Percentiles rank a stretch among this genome's conserved stretches.
Conservation (phyloP, 2,797 vertebrate genomes). For the Rhodeus uyekii region DNA sequence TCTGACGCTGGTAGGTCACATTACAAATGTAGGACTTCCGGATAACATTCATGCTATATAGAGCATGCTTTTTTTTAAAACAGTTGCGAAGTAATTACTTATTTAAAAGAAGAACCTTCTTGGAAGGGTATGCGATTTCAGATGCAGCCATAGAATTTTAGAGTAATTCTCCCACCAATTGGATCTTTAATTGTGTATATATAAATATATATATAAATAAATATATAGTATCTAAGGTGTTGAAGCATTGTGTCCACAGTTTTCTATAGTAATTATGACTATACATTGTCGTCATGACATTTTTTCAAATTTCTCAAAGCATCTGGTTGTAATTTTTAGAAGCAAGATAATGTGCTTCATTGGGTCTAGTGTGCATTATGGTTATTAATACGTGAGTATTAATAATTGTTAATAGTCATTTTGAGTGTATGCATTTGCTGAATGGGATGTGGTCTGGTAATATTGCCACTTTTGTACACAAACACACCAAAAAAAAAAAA, state of each 20-base stretch:
- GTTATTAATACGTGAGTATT: conserved; percentile 65
- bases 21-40: not conserved
- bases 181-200: conserved; percentile 72
- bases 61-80: not conserved
- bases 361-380: conserved; percentile 66
- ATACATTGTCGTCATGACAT: conserved; percentile 72
- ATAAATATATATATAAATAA: not conserved
- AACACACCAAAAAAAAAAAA: conserved; percentile 7
- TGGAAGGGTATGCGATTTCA: not conserved
- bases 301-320: conserved; percentile 55
- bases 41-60: not conserved
- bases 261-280: conserved; percentile 78
- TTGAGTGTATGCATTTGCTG: conserved; percentile 64
- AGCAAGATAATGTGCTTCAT: conserved; percentile 64
- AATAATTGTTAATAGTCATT: conserved; percentile 69
- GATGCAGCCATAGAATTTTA: conserved; percentile 62
- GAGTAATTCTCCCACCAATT: conserved; percentile 70
- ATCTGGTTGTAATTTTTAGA: conserved; percentile 53
- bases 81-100: not conserved
- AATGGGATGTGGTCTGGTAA: conserved; percentile 68
- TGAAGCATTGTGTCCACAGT: conserved; percentile 69
- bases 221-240: conserved; percentile 75
- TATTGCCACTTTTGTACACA: conserved; percentile 65
- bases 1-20: not conserved
- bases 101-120: not conserved